phyloP scores from a whole-genome alignment of 1,140 invertebrate genomes.

The Drosophila nikananu region DNA sequence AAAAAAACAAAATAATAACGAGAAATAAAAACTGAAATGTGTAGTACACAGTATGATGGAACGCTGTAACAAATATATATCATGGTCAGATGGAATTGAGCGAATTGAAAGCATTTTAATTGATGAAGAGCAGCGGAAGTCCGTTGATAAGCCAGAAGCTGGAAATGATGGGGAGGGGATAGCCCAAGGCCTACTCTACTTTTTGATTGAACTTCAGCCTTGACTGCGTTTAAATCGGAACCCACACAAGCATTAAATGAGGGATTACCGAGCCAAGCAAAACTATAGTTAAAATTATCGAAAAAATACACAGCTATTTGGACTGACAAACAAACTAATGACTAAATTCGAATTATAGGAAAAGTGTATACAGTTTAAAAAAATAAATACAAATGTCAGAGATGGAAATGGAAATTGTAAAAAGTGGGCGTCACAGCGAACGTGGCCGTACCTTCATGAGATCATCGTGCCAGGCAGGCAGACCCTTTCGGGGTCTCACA shows the following conservation, averaged over 20 bases:
- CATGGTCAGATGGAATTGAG: slow-evolving; percentile 44
- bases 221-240: slow-evolving; percentile 7
- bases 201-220: slow-evolving; percentile 27
- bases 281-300: slow-evolving; percentile 1
- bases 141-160: slow-evolving; percentile 35
- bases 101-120: slow-evolving; percentile 49
- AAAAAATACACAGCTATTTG: background rate
- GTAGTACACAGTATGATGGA: slow-evolving; percentile 24
- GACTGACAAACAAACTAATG: slow-evolving; percentile 27
- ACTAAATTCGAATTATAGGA: slow-evolving; percentile 20
- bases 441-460: slow-evolving; percentile 26
- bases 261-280: slow-evolving; percentile 27
- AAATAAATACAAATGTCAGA: slow-evolving; percentile 2
- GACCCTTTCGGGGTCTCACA: slow-evolving; percentile 32
- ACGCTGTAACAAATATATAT: slow-evolving; percentile 50
- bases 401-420: slow-evolving; percentile 8
- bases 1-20: slow-evolving; percentile 34
- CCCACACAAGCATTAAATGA: slow-evolving; percentile 29
- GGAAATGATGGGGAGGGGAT: slow-evolving; percentile 19
- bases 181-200: slow-evolving; percentile 11
- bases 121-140: slow-evolving; percentile 40
- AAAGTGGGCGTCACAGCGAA: slow-evolving; percentile 32
- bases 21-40: slow-evolving; percentile 48
- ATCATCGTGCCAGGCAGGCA: slow-evolving; percentile 31
- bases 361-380: slow-evolving; percentile 4